A percentile compares a stretch with the other conserved stretches of the same genome.
Evolutionary conservation across 1,140 invertebrate genomes (phyloP).

Genomic region (Lutraria rhynchaena): DNA sequence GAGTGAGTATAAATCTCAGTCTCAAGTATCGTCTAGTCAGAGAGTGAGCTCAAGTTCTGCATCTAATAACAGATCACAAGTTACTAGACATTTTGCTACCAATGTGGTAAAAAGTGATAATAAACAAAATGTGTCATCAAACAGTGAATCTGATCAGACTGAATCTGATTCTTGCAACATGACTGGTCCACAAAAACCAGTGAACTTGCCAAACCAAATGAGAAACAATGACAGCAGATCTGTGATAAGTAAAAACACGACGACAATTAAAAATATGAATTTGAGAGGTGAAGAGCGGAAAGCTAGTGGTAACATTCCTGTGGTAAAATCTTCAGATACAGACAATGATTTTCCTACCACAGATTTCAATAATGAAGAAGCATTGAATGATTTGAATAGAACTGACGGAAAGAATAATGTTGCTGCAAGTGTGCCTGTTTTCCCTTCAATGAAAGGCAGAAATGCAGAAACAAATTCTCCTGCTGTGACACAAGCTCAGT

Average conservation of each 20-base stretch:
- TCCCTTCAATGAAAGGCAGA: constrained; percentile 14
- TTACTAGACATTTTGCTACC: constrained; percentile 25
- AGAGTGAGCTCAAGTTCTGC: constrained; percentile 34
- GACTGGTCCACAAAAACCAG: constrained; percentile 61
- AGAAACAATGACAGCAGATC: constrained; percentile 14
- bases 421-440: constrained; percentile 52
- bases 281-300: background rate
- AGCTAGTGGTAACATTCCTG: constrained; percentile 57
- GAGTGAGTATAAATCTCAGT: constrained; percentile 39
- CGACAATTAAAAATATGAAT: constrained; percentile 30
- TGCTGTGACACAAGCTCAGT: background rate
- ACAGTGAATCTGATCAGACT: constrained; percentile 75
- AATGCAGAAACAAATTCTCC: background rate
- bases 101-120: constrained; percentile 1
- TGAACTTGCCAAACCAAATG: constrained; percentile 33
- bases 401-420: constrained; percentile 60
- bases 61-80: constrained; percentile 44
- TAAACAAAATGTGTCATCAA: constrained; percentile 65
- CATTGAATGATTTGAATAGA: constrained; percentile 78
- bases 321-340: constrained; percentile 74
- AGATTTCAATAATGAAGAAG: constrained; percentile 78
- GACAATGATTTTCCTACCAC: constrained; percentile 79
- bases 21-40: constrained; percentile 13
- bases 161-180: constrained; percentile 77
- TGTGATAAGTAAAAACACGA: background rate